Evolutionary conservation across 64 coral and sea anemone genomes (phyloP).

Genomic region (Montipora cactus): DNA sequence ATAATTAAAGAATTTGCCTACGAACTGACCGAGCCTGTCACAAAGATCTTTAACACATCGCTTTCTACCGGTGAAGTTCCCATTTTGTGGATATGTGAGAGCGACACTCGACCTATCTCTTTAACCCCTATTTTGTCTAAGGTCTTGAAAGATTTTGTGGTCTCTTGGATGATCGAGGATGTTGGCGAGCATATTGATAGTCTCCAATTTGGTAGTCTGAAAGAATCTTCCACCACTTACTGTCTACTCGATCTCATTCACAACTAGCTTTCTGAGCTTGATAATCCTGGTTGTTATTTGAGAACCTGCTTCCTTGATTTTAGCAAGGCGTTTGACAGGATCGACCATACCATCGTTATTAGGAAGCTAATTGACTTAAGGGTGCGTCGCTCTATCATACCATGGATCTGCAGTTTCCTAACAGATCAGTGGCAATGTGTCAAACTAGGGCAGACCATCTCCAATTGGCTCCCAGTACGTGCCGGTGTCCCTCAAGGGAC

Average conservation of each 20-base stretch:
- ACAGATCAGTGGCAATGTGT: not conserved
- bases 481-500: constrained; percentile 13
- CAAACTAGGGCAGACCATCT: not conserved
- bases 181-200: constrained; percentile 14
- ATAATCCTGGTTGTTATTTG: constrained; percentile 22
- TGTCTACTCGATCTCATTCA: constrained; percentile 38
- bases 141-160: constrained; percentile 32
- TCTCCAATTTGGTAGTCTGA: constrained; percentile 16
- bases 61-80: constrained; percentile 19
- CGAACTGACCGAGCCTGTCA: constrained; percentile 21
- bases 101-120: constrained; percentile 34
- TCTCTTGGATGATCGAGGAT: constrained; percentile 45
- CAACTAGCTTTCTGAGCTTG: constrained; percentile 49
- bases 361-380: constrained; percentile 21
- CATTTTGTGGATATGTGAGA: constrained; percentile 43
- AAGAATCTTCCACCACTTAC: constrained; percentile 32
- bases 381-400: not conserved
- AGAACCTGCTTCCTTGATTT: constrained; percentile 48
- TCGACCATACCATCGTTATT: constrained; percentile 6
- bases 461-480: not conserved
- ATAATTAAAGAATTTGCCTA: constrained; percentile 30
- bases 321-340: constrained; percentile 46
- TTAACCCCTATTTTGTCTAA: constrained; percentile 19
- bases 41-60: constrained; percentile 51
- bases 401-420: not conserved